Evolutionary conservation across 1,140 invertebrate species (phyloP).

Genomic region (Drosophila gunungcola): DNA sequence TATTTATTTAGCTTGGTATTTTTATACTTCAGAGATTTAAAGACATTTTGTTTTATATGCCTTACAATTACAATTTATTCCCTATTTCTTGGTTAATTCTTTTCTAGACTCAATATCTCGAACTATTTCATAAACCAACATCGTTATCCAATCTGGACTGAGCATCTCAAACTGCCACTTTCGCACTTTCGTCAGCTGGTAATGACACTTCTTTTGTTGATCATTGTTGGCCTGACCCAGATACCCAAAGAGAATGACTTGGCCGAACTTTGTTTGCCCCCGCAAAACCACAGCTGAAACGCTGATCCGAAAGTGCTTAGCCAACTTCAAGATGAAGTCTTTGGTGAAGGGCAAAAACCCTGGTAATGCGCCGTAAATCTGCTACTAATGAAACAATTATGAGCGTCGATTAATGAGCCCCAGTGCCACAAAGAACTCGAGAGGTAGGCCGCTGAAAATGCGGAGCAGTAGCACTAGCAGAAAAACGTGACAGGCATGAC

Average conservation of each 20-base stretch:
- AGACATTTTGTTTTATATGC: too few relatives aligned
- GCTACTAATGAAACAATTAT: conserved; percentile 82
- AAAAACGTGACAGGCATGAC: conserved; percentile 70
- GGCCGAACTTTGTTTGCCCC: conserved; percentile 10
- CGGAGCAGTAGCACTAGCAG: neutral
- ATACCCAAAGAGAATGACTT: conserved; percentile 25
- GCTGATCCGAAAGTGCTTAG: conserved; percentile 57
- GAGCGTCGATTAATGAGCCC: conserved; percentile 67
- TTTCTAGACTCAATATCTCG: neutral
- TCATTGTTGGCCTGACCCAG: conserved; percentile 5
- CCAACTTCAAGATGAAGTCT: conserved; percentile 59
- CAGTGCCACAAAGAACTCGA: conserved; percentile 65
- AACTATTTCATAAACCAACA: conserved; percentile 10
- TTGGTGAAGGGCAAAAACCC: conserved; percentile 8
- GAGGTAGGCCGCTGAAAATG: conserved; percentile 7
- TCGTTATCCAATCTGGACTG: neutral
- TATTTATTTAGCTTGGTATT: too few relatives aligned
- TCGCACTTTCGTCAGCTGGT: conserved; percentile 25
- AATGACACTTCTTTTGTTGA: conserved; percentile 44
- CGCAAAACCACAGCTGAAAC: conserved; percentile 27
- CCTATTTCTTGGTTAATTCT: neutral
- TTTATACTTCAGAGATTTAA: too few relatives aligned
- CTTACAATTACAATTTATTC: too few relatives aligned
- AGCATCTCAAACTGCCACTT: conserved; percentile 3
- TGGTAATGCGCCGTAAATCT: conserved; percentile 74